phyloP scores from a whole-genome alignment of 2,888 invertebrate species.

The Tachina lurida region DNA sequence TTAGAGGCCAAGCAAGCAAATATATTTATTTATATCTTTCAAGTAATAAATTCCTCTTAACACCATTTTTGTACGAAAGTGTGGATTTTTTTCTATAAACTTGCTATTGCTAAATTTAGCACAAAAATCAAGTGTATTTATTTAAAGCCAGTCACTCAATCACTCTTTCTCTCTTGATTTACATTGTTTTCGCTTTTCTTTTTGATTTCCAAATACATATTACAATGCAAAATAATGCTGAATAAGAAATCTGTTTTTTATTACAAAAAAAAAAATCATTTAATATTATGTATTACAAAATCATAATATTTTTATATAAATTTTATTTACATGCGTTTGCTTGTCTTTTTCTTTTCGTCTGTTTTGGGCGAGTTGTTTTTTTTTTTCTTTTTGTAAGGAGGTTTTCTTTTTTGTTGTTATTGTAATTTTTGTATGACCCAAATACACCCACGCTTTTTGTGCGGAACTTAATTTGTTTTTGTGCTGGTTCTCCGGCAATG shows the following conservation, averaged over 20 bases:
- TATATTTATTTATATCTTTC: neutral
- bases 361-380: constrained; percentile 31
- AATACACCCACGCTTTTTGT: constrained; percentile 44
- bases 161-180: neutral
- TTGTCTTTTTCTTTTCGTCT: neutral
- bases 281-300: constrained; percentile 5
- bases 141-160: neutral
- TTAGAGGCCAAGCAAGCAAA: neutral
- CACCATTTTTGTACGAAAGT: constrained; percentile 15
- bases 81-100: neutral
- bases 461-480: constrained; percentile 35
- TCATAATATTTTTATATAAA: neutral
- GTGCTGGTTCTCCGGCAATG: constrained; percentile 24
- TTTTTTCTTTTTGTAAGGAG: constrained; percentile 33
- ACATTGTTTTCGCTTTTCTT: constrained; percentile 20
- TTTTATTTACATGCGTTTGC: constrained; percentile 16
- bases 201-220: neutral
- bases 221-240: constrained; percentile 36
- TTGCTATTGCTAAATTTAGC: constrained; percentile 31
- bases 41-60: constrained; percentile 17
- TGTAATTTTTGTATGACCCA: constrained; percentile 53
- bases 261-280: no score
- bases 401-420: constrained; percentile 6
- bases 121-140: constrained; percentile 24
- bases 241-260: constrained; percentile 26